Percentiles rank a stretch among this genome's conserved stretches.
Conservation (phyloP, 92 coral and sea anemone species). For the Porites cylindrica region DNA sequence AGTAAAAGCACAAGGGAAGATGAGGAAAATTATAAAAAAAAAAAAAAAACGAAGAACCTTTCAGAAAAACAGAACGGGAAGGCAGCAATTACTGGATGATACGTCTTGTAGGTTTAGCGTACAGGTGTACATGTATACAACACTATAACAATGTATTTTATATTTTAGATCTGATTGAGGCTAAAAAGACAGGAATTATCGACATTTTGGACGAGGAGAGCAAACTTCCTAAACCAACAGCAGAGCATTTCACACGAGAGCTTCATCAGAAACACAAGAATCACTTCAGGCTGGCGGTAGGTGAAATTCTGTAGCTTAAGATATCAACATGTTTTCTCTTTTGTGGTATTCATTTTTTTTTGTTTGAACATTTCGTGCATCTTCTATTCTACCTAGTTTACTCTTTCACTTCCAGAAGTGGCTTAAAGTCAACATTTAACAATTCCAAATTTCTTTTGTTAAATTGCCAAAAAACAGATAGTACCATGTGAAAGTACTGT, state of each 20-base stretch:
- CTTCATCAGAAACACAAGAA: constrained; percentile 91
- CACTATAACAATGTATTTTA: neutral
- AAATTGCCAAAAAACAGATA: too few relatives aligned
- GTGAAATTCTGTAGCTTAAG: neutral
- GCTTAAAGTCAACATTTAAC: too few relatives aligned
- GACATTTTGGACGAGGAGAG: constrained; percentile 94
- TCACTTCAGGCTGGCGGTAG: constrained; percentile 95
- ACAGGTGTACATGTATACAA: neutral
- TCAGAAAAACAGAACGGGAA: too few relatives aligned
- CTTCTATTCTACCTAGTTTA: neutral
- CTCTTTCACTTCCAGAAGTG: too few relatives aligned
- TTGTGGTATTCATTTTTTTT: too few relatives aligned
- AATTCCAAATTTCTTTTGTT: too few relatives aligned
- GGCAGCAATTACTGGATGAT: neutral
- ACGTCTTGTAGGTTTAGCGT: neutral
- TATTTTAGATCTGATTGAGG: constrained; percentile 79
- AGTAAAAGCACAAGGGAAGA: too few relatives aligned
- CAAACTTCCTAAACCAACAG: constrained; percentile 95
- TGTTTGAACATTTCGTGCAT: neutral
- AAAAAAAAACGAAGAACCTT: too few relatives aligned
- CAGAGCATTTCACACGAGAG: constrained; percentile 90
- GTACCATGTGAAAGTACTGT: too few relatives aligned
- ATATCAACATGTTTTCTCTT: too few relatives aligned
- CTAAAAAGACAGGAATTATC: constrained; percentile 87
- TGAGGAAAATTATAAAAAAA: too few relatives aligned